A percentile compares a stretch with the other conserved stretches of the same genome.
Evolutionary conservation across 2,797 vertebrate species (phyloP).

Genomic region (Nyctibius grandis): DNA sequence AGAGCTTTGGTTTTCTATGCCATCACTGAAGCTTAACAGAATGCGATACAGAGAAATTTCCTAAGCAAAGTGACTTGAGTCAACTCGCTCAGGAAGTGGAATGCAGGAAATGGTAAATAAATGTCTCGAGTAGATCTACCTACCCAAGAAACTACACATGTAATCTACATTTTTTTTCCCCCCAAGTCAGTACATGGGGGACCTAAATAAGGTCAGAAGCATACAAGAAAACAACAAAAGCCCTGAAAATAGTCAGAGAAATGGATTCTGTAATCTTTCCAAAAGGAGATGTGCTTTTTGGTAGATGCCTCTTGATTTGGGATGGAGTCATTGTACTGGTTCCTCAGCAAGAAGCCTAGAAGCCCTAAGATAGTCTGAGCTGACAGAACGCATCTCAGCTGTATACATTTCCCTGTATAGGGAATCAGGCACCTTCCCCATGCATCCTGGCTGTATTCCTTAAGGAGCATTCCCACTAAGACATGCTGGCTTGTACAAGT

Average conservation of each 20-base stretch:
- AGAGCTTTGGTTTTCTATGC: neutral
- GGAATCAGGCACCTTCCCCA: neutral
- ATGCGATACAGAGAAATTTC: neutral
- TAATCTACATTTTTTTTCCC: neutral
- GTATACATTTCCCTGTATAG: neutral
- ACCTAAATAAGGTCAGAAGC: neutral
- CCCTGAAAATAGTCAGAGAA: neutral
- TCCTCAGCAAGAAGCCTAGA: neutral
- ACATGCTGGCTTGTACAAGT: neutral
- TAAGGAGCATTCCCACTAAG: neutral
- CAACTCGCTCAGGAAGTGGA: neutral
- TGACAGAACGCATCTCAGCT: neutral
- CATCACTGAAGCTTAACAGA: neutral
- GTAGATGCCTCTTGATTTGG: neutral
- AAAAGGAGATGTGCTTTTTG: neutral
- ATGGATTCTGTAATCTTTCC: neutral
- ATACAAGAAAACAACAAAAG: neutral
- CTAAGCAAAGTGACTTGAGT: neutral
- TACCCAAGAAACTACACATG: neutral
- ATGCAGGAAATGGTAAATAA: neutral
- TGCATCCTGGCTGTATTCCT: neutral
- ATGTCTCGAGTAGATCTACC: neutral
- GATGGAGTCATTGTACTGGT: neutral
- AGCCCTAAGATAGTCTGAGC: neutral
- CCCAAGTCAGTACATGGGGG: neutral